Evolutionary conservation across 2,113 vertebrate species (phyloP).

Genomic region (Catharus fuscescens): DNA sequence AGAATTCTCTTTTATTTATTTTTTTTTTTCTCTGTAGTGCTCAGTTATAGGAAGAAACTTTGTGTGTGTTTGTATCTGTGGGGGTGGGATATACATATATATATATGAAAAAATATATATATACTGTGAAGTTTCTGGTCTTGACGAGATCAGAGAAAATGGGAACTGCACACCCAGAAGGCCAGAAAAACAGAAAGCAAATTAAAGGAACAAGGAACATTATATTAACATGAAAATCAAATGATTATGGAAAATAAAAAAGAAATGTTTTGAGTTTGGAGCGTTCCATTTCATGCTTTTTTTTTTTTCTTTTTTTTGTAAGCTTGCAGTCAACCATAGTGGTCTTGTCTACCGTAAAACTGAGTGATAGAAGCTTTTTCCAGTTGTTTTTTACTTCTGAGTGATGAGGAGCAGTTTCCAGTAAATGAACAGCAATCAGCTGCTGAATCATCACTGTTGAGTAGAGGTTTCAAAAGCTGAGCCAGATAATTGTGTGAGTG

Average conservation of each 20-base stretch:
- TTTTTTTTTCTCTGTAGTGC: not conserved
- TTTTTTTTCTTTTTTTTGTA: not conserved
- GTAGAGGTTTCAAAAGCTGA: conserved; percentile 45
- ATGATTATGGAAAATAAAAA: not conserved
- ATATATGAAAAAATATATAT: not conserved
- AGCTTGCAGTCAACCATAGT: not conserved
- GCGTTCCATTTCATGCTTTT: not conserved
- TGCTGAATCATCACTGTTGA: conserved; percentile 63
- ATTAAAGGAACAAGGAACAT: not conserved
- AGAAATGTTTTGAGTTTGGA: not conserved
- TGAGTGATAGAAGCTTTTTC: not conserved
- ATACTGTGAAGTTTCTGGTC: not conserved
- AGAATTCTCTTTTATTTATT: not conserved
- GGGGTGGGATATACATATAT: not conserved
- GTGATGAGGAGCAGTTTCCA: conserved; percentile 30
- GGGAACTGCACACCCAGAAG: not conserved
- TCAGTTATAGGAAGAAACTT: not conserved
- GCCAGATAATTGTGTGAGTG: conserved; percentile 54
- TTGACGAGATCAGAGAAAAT: not conserved
- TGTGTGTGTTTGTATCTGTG: not conserved
- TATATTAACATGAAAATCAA: not conserved
- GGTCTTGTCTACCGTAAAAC: not conserved
- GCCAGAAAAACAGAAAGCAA: not conserved
- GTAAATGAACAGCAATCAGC: conserved; percentile 62
- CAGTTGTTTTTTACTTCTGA: conserved; percentile 36